These are phyloP conservation scores for Silurus meridionalis DNA, from an alignment of 2,113 vertebrate genomes.

Conservation along the genomic window DNA sequence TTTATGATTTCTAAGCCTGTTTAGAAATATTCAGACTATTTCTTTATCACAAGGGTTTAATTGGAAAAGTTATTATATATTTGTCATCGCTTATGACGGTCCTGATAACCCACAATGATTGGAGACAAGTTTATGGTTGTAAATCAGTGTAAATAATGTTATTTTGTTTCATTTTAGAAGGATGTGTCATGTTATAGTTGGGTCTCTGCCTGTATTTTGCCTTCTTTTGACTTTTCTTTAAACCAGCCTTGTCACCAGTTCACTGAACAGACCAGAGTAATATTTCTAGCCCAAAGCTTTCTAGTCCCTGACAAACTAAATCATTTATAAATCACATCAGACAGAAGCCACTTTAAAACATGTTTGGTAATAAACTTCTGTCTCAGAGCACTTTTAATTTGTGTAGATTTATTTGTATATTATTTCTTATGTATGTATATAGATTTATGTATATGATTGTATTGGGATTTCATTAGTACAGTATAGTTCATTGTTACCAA, in stretches of 20 bases:
- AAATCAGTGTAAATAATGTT: neutral
- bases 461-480: neutral
- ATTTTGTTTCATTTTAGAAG: neutral
- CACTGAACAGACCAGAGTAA: neutral
- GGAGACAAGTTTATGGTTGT: neutral
- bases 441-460: neutral
- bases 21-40: neutral
- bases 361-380: neutral
- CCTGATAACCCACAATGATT: neutral
- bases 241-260: neutral
- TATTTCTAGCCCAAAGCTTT: neutral
- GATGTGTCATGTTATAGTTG: neutral
- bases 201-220: too few relatives aligned
- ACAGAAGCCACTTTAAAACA: neutral
- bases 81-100: too few relatives aligned
- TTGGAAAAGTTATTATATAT: neutral
- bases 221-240: neutral
- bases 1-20: too few relatives aligned
- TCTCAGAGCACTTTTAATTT: neutral
- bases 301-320: neutral
- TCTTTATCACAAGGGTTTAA: neutral
- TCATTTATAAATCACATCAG: neutral
- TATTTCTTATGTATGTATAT: too few relatives aligned
- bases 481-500: neutral
- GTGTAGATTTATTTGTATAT: too few relatives aligned